These are phyloP conservation scores for Garra rufa DNA, from an alignment of 2,113 vertebrate genomes.

Conservation along the genomic window DNA sequence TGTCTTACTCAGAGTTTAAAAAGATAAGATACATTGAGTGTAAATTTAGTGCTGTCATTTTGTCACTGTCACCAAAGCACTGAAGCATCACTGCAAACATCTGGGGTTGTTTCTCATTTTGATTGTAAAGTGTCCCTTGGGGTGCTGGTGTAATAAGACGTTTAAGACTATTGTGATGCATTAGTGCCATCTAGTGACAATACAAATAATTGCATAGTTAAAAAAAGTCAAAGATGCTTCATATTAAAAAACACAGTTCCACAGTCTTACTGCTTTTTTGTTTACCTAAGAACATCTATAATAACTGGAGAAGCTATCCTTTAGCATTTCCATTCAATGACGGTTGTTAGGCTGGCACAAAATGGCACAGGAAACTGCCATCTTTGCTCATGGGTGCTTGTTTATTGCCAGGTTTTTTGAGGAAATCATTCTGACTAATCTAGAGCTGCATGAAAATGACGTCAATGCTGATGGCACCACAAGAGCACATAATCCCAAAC, in stretches of 20 bases:
- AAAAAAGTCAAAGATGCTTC: background rate
- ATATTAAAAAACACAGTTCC: background rate
- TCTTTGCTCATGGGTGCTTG: background rate
- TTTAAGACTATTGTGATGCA: background rate
- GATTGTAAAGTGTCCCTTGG: background rate
- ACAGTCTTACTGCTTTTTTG: background rate
- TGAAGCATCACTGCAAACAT: slow-evolving; percentile 23
- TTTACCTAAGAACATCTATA: background rate
- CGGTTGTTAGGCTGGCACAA: background rate
- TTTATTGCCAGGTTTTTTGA: background rate
- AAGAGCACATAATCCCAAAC: background rate
- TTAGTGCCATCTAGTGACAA: background rate
- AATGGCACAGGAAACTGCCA: too few species aligned
- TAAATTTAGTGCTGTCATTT: background rate
- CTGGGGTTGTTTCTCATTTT: background rate
- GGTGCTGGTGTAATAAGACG: background rate
- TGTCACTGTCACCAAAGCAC: background rate
- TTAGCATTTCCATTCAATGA: background rate
- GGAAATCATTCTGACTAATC: too few species aligned
- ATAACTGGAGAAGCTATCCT: background rate
- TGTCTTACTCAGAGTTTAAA: background rate
- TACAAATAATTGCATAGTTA: background rate
- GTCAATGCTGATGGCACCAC: background rate
- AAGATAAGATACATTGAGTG: background rate
- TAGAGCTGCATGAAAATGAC: background rate